Evolutionary conservation across 2,113 vertebrate genomes (phyloP), one percentile per base, ranked within the genome.

Genomic region (Pristiophorus japonicus): DNA sequence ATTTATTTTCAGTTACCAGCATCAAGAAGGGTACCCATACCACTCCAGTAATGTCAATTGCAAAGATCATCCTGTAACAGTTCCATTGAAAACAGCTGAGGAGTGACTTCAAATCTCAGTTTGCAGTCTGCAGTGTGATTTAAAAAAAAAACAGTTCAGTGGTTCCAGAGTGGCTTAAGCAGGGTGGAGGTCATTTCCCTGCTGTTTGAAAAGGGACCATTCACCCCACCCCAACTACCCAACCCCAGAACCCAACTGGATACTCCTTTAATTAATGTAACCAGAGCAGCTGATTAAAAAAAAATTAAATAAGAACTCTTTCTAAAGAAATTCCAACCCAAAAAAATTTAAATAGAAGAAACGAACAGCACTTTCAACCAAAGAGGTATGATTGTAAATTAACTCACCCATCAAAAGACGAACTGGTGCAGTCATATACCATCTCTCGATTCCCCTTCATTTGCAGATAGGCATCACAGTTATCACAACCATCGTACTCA

Each of bases 361-460:
- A 22, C 81, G 22, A 47, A 85, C 42, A 24, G 20, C 45, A 85
- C 42, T 47, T 47, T 47, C 6, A 85, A 85, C 42, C 81, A 24
- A 22, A 75, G 30, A 85, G 4, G 22, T 94, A 12, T 34, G 51
- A 30, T 47, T 70, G 42, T 73, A 59, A 90, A n/a, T 70, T 51
- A 78, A 63, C 97, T 97, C 96, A 99, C 99, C 99, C 99, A 92
- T 99, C 99, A 96, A 99, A 99, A 0, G 99, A 99, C 42, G 99
- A 99, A 96, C 99, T 99, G 75, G 99, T 99, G 97, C 99, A 99
- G 96, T 99, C 99, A 67, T 99, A 99, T 6, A 99, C 99, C 99
- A 99, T 99, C 96, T 99, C 99, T 7, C 99, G 96, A 96, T 99
- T 99, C n/a, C 99, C 99, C 94, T 99, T 99, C 99, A 99, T 99